phyloP scores from a whole-genome alignment of 2,797 vertebrate species.

The Pseudochirops cupreus region DNA sequence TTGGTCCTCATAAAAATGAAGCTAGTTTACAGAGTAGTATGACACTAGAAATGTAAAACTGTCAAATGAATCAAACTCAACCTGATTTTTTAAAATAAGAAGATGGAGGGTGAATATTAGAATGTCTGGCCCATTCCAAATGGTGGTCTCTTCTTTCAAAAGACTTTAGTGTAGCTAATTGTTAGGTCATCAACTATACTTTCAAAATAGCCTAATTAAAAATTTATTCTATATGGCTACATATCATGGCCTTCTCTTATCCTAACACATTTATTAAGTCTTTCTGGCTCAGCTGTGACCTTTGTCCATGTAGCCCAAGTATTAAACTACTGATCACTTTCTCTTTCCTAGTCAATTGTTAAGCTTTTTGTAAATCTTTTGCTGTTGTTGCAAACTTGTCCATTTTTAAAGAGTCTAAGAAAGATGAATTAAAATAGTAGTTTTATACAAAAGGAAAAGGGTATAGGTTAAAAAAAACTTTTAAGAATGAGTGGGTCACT shows the following conservation, averaged over 20 bases:
- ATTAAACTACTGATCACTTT: background rate
- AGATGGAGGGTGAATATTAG: background rate
- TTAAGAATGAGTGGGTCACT: background rate
- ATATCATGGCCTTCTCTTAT: background rate
- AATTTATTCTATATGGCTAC: background rate
- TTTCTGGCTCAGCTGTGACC: background rate
- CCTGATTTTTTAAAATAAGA: background rate
- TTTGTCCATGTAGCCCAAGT: background rate
- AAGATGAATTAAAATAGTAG: background rate
- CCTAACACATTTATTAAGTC: background rate
- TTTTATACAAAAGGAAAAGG: background rate
- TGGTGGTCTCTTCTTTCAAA: background rate
- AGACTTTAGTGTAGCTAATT: background rate
- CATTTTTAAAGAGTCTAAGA: background rate
- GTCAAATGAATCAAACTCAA: background rate
- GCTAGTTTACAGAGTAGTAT: background rate
- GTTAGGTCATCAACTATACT: background rate
- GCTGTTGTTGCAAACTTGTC: background rate
- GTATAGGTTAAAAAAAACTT: background rate
- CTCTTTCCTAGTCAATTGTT: background rate
- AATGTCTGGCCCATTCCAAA: background rate
- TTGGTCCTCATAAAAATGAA: background rate
- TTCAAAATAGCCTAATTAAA: background rate
- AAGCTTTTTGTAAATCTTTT: background rate
- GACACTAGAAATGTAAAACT: background rate